Evolutionary conservation across 2,888 invertebrate species (phyloP).

Genomic region (Mylabris sibirica): DNA sequence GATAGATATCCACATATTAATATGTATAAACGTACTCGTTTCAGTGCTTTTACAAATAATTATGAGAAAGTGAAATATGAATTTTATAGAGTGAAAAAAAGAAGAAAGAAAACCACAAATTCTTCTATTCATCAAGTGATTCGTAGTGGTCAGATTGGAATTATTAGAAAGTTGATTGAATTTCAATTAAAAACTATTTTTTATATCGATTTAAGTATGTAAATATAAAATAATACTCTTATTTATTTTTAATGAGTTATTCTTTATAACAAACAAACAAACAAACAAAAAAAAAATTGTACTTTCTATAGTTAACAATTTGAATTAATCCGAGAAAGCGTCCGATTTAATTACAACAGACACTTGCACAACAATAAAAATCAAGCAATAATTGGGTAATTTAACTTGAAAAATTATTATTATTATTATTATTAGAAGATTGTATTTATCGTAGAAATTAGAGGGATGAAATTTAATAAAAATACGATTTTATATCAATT

Average conservation of each 20-base stretch:
- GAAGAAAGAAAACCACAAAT: no score
- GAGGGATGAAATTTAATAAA: background rate
- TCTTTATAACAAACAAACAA: background rate
- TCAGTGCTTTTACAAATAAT: no score
- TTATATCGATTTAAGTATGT: background rate
- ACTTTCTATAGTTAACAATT: conserved; percentile 20
- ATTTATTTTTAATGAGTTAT: background rate
- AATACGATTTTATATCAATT: background rate
- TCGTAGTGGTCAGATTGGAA: no score
- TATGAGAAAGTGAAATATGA: no score
- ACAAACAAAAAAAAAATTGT: background rate
- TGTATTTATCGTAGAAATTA: background rate
- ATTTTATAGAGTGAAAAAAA: no score
- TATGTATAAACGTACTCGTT: no score
- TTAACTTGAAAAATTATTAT: background rate
- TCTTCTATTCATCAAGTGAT: no score
- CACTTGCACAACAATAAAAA: conserved; percentile 15
- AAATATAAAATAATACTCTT: background rate
- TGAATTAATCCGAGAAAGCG: conserved; percentile 23
- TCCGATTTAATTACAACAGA: conserved; percentile 14
- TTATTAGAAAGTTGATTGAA: background rate
- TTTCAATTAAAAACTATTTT: background rate
- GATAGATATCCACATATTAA: background rate
- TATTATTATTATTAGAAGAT: background rate
- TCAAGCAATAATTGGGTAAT: background rate